A percentile compares a stretch with the other conserved stretches of the same genome.
These are phyloP conservation scores for Myotis pilosus DNA, from an alignment of 2,797 vertebrate genomes.

Conservation along the genomic window DNA sequence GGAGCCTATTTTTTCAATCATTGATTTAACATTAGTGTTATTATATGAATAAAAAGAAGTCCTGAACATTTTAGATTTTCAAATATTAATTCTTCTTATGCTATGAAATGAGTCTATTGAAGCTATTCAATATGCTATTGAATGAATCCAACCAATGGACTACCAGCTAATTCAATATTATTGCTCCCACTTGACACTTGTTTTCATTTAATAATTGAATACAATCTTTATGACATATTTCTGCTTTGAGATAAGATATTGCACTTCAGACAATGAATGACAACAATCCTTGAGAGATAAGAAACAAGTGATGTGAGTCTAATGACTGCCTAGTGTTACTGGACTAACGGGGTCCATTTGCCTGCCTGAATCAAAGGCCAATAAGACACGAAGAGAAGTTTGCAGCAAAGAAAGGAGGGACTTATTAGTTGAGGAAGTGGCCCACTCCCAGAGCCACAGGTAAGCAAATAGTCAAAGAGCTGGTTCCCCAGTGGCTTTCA, in stretches of 20 bases:
- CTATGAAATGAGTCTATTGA: background rate
- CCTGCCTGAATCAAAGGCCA: background rate
- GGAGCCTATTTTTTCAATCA: background rate
- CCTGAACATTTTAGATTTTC: background rate
- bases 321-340: background rate
- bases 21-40: background rate
- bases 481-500: background rate
- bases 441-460: background rate
- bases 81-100: background rate
- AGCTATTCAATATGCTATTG: background rate
- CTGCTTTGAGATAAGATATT: background rate
- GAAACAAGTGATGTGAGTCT: background rate
- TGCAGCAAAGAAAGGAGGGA: background rate
- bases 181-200: background rate
- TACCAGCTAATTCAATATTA: background rate
- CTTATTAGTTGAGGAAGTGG: background rate
- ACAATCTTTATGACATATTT: background rate
- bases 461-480: background rate
- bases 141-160: background rate
- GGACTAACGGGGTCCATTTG: background rate
- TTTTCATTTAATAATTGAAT: slow-evolving; percentile 48
- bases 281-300: background rate
- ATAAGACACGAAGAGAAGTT: background rate
- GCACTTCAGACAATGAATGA: background rate
- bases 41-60: background rate